Percentiles rank a stretch among this genome's conserved stretches.
Conservation (phyloP, 2,797 vertebrate species). For the Neopelma chrysocephalum region DNA sequence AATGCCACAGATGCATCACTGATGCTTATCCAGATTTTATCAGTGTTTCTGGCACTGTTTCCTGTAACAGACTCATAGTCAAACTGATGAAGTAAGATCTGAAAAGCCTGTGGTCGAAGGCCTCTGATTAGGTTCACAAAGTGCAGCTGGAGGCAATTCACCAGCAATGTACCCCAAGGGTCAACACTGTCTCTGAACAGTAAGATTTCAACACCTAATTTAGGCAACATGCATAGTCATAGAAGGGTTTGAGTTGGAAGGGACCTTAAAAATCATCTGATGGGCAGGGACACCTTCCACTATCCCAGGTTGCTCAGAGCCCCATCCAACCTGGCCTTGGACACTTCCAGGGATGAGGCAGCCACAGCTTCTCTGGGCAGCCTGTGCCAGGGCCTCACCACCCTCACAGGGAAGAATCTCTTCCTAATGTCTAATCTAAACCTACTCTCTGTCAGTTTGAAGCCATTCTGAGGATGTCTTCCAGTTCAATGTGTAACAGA, state of each 20-base stretch:
- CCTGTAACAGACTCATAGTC: not conserved
- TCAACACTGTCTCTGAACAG: not conserved
- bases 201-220: not conserved
- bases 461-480: not conserved
- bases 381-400: not conserved
- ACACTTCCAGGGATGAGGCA: not conserved
- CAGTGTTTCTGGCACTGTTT: not conserved
- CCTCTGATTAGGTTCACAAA: not conserved
- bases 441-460: accelerated
- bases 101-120: not conserved
- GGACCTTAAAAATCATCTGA: not conserved
- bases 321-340: not conserved
- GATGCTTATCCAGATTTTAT: not conserved
- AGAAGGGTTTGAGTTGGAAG: not conserved
- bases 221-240: not conserved
- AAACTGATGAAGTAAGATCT: not conserved
- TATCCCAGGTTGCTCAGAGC: not conserved
- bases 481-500: not conserved
- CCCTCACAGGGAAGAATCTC: not conserved
- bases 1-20: not conserved
- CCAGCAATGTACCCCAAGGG: not conserved
- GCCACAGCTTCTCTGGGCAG: not conserved
- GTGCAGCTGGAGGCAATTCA: not conserved
- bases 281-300: not conserved
- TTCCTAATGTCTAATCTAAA: not conserved